Evolutionary conservation across 1,140 invertebrate species (phyloP).

Genomic region (Drosophila sp.): DNA sequence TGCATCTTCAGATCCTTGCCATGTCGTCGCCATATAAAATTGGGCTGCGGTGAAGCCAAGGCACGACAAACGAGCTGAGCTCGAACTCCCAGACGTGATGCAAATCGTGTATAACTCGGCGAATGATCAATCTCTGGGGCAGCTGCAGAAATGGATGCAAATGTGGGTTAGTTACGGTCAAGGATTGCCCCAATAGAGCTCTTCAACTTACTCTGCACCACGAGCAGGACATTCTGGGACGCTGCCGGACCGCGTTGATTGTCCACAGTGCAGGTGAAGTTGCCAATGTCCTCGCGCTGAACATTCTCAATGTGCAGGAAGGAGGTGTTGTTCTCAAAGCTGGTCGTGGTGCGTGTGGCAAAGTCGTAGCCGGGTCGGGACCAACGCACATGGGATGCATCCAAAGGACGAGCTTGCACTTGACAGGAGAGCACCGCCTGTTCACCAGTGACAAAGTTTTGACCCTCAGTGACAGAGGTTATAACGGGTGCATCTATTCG

Average conservation of each 20-base stretch:
- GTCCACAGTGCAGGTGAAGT: constrained; percentile 94
- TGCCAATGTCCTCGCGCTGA: constrained; percentile 93
- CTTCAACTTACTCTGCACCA: constrained; percentile 92
- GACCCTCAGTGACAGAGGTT: constrained; percentile 89
- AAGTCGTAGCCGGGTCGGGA: constrained; percentile 90
- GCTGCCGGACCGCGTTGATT: constrained; percentile 94
- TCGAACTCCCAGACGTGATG: constrained; percentile 92
- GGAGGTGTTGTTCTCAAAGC: constrained; percentile 91
- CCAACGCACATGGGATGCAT: constrained; percentile 94
- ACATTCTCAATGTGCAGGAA: constrained; percentile 92
- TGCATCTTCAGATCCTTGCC: constrained; percentile 85
- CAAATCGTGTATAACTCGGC: constrained; percentile 92
- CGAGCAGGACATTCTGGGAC: constrained; percentile 87
- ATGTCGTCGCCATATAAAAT: constrained; percentile 92
- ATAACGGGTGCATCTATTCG: constrained; percentile 87
- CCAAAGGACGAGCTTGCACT: constrained; percentile 93
- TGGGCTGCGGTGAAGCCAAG: constrained; percentile 91
- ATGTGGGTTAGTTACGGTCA: neutral
- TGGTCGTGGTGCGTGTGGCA: constrained; percentile 87
- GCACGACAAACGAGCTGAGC: constrained; percentile 93
- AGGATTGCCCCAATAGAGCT: neutral
- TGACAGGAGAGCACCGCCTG: constrained; percentile 94
- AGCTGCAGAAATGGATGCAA: constrained; percentile 86
- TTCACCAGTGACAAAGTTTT: constrained; percentile 90
- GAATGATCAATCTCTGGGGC: constrained; percentile 94